These are phyloP conservation scores for Trichechus manatus DNA, from an alignment of 2,113 vertebrate species.

Conservation along the genomic window DNA sequence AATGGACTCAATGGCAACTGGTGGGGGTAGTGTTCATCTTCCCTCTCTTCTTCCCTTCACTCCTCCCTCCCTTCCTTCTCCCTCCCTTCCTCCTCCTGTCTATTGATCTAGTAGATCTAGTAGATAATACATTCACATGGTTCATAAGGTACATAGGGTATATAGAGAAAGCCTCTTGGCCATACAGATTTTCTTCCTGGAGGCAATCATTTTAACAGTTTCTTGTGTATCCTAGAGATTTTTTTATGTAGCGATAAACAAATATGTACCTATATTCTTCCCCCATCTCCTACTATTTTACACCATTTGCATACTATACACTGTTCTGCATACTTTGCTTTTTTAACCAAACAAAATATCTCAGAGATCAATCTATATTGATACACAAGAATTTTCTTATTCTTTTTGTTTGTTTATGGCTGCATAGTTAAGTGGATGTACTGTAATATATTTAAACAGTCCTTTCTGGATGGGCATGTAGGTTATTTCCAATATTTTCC, in stretches of 20 bases:
- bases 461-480: neutral
- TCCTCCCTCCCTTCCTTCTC: neutral
- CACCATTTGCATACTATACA: neutral
- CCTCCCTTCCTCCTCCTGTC: neutral
- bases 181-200: conserved; percentile 10
- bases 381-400: neutral
- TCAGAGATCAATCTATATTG: neutral
- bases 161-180: neutral
- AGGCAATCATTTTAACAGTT: neutral
- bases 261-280: neutral
- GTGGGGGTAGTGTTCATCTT: neutral
- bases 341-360: conserved; percentile 29
- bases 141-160: neutral
- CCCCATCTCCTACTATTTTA: neutral
- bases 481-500: too few relatives aligned
- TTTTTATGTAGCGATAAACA: neutral
- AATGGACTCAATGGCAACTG: too few relatives aligned
- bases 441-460: neutral
- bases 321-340: neutral
- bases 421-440: neutral
- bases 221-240: conserved; percentile 19
- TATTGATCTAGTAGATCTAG: neutral
- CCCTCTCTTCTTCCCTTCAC: neutral
- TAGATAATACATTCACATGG: neutral
- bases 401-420: neutral